Percentiles rank a stretch among this genome's conserved stretches.
Evolutionary conservation across 1,140 invertebrate genomes (phyloP).

Genomic region (Drosophila seguyi): DNA sequence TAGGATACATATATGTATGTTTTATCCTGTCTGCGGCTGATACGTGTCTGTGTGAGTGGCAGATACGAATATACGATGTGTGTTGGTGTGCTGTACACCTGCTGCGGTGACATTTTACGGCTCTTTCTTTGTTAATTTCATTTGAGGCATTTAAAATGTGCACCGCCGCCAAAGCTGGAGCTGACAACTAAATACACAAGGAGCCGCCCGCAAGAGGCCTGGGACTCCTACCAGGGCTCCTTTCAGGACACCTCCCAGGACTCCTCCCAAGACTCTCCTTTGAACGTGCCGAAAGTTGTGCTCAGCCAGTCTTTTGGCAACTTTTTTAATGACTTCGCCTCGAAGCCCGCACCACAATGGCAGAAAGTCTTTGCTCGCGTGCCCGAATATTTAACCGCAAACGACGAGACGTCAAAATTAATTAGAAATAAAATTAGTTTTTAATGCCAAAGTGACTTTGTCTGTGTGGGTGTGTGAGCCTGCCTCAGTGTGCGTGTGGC

Average conservation of each 20-base stretch:
- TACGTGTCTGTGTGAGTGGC: constrained; percentile 27
- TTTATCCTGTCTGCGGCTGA: constrained; percentile 21
- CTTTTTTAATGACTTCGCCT: constrained; percentile 79
- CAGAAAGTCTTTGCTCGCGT: constrained; percentile 67
- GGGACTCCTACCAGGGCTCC: constrained; percentile 1
- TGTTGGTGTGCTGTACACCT: constrained; percentile 48
- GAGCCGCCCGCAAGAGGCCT: constrained; percentile 2
- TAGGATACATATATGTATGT: not conserved
- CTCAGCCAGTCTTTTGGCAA: constrained; percentile 69
- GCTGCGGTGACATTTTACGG: constrained; percentile 80
- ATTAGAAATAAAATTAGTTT: constrained; percentile 84
- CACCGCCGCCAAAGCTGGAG: constrained; percentile 65
- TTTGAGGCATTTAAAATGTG: constrained; percentile 81
- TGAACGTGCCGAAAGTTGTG: constrained; percentile 61
- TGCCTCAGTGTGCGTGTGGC: constrained; percentile 24
- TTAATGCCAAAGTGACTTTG: constrained; percentile 71
- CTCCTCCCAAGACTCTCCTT: constrained; percentile 9
- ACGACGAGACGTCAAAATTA: constrained; percentile 83
- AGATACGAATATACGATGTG: constrained; percentile 24
- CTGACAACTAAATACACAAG: constrained; percentile 77
- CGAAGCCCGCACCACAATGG: constrained; percentile 40
- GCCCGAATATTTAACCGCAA: constrained; percentile 82
- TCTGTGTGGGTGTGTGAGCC: constrained; percentile 11
- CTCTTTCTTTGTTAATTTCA: constrained; percentile 83
- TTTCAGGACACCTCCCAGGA: not conserved